Conservation (phyloP, 2,113 vertebrate genomes). For the Colius striatus region DNA sequence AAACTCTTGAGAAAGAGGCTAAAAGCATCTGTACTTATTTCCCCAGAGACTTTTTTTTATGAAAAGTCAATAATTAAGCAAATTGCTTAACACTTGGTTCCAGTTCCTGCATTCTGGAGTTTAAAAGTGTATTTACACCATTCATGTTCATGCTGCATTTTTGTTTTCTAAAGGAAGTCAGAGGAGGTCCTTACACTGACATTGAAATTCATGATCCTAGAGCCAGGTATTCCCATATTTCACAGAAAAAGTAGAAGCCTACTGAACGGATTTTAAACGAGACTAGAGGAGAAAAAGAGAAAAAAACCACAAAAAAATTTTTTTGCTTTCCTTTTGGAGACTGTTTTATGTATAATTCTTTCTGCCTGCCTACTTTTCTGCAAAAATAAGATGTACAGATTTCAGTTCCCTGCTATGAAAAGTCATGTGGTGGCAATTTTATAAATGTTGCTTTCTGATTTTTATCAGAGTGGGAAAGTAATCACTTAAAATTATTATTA, state of each 20-base stretch:
- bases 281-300: constrained; percentile 41
- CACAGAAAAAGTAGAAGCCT: constrained; percentile 73
- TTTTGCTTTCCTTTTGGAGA: constrained; percentile 82
- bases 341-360: constrained; percentile 85
- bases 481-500: constrained; percentile 80
- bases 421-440: constrained; percentile 85
- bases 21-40: constrained; percentile 80
- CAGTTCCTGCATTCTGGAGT: constrained; percentile 82
- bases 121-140: constrained; percentile 77
- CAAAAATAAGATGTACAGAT: constrained; percentile 86
- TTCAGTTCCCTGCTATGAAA: constrained; percentile 83
- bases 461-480: constrained; percentile 84
- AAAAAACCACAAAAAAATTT: constrained; percentile 22
- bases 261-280: constrained; percentile 77
- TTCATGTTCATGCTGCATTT: constrained; percentile 80
- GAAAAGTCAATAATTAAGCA: constrained; percentile 88
- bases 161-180: constrained; percentile 74
- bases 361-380: constrained; percentile 85
- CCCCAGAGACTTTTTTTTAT: constrained; percentile 82
- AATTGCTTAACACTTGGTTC: constrained; percentile 85
- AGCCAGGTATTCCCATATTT: constrained; percentile 72
- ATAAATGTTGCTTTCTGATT: constrained; percentile 85
- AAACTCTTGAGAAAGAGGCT: constrained; percentile 80
- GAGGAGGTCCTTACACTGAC: constrained; percentile 77
- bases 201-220: constrained; percentile 67